Conservation (phyloP, 2,113 vertebrate genomes). For the Pteropus alecto region DNA sequence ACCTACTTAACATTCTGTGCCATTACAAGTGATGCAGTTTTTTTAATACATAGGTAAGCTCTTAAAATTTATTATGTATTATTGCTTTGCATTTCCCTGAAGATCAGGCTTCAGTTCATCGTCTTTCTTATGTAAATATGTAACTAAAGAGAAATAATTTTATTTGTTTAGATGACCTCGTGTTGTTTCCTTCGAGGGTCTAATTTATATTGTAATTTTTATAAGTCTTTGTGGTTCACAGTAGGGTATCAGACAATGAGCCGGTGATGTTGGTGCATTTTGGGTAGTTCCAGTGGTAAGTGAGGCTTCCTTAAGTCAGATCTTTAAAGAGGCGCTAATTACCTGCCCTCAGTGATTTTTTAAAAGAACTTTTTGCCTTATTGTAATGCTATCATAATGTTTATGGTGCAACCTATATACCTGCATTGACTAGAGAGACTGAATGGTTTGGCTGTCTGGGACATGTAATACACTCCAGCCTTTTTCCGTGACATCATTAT, state of each 20-base stretch:
- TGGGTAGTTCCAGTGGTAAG: slow-evolving; percentile 51
- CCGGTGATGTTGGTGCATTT: slow-evolving; percentile 54
- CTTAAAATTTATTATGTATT: not conserved
- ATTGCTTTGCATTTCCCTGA: slow-evolving; percentile 10
- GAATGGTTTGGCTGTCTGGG: slow-evolving; percentile 81
- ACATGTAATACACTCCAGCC: slow-evolving; percentile 78
- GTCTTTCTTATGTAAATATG: not conserved
- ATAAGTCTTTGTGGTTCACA: not conserved
- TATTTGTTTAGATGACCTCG: slow-evolving; percentile 21
- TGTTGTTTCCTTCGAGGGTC: not conserved
- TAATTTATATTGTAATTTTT: not conserved
- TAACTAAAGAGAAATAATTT: not conserved
- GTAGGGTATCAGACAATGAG: not conserved
- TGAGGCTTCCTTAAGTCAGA: slow-evolving; percentile 60
- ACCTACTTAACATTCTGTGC: not conserved
- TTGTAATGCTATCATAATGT: slow-evolving; percentile 64
- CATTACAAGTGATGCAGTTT: not conserved
- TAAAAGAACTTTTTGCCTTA: slow-evolving; percentile 56
- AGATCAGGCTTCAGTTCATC: not conserved
- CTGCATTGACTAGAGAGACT: slow-evolving; percentile 69
- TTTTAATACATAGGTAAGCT: not conserved
- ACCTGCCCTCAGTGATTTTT: slow-evolving; percentile 50
- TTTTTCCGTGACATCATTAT: slow-evolving; percentile 85
- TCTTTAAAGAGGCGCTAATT: slow-evolving; percentile 60
- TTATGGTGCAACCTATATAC: slow-evolving; percentile 67